Conservation (phyloP, 2,888 invertebrate species). For the Andrena flavipes region DNA sequence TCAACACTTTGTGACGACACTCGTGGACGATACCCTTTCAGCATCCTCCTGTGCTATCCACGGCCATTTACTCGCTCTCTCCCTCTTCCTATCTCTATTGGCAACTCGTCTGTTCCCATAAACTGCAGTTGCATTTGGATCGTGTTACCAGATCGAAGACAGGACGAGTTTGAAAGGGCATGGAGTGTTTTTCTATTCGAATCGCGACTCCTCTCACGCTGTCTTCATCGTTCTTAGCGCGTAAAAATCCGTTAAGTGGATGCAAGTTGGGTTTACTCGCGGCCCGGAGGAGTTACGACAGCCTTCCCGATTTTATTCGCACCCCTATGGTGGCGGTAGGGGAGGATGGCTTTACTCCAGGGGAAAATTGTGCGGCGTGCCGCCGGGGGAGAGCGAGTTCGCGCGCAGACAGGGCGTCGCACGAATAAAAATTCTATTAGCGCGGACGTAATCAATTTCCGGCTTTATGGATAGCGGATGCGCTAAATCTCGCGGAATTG, state of each 20-base stretch:
- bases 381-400: not conserved
- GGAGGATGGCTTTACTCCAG: not conserved
- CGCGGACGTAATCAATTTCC: conserved; percentile 51
- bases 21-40: not conserved
- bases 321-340: not conserved
- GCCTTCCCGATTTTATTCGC: conserved; percentile 34
- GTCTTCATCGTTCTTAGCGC: conserved; percentile 1
- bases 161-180: conserved; percentile 26
- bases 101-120: conserved; percentile 15
- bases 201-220: conserved; percentile 39
- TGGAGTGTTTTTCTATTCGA: conserved; percentile 29
- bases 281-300: conserved; percentile 8
- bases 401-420: conserved; percentile 13
- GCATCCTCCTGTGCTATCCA: not conserved
- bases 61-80: conserved; percentile 4
- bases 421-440: conserved; percentile 59
- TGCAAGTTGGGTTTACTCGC: conserved; percentile 5
- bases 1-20: conserved; percentile 5
- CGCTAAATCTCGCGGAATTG: conserved; percentile 55
- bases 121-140: not conserved
- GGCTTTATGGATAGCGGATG: conserved; percentile 46
- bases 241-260: conserved; percentile 36
- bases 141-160: not conserved
- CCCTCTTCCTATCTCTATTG: conserved; percentile 12
- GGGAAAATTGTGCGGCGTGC: not conserved